Evolutionary conservation across 2,888 invertebrate species (phyloP), one percentile per base, ranked within the genome.

Genomic region (Bembecia ichneumoniformis): DNA sequence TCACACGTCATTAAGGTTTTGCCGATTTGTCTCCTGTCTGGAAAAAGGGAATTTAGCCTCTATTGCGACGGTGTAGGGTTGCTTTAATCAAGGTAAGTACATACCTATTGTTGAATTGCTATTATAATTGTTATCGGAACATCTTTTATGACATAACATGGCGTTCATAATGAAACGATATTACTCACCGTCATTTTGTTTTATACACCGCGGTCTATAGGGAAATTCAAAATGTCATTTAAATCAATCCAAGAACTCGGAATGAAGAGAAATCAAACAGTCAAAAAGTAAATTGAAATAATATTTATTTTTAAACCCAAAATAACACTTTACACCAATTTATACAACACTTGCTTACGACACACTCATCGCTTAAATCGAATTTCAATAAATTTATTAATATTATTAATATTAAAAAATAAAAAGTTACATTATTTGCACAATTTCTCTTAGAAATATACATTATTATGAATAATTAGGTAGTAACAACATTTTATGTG

Each of bases 291-390:
- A 61, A 53, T 68, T 65, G 60, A 70, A 74, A 74, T 70, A 74
- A 74, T 77, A 74, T 83, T 83, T 82, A 80, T 78, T 64, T 28
- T 28, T 71, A 68, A 78, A 80, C 71, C 68, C 62, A 82, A 82
- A 77, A 63, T 74, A 80, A 82, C 78, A 80, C 70, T 78, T 79
- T 71, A 84, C 83, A 82, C 68, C 74, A 61, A 82, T 67, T 73
- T 77, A 74, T 59, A 73, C 63, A 63, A 70, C 63, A 62, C 58
- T 64, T 64, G 62, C 68, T 68, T 62, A 76, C 74, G 76, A 77
- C 73, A 79, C 81, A 79, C 75, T 69, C 72, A 79, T 75, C 68
- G 55, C 66, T 72, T 68, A 70, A 1, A 44, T 44, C 7, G 28
- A 44, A 44, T 14, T 43, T 14, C 14, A 43, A 44, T 44, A 14